A percentile compares a stretch with the other conserved stretches of the same genome.
Evolutionary conservation across 2,113 vertebrate species (phyloP).

Genomic region (Lates calcarifer): DNA sequence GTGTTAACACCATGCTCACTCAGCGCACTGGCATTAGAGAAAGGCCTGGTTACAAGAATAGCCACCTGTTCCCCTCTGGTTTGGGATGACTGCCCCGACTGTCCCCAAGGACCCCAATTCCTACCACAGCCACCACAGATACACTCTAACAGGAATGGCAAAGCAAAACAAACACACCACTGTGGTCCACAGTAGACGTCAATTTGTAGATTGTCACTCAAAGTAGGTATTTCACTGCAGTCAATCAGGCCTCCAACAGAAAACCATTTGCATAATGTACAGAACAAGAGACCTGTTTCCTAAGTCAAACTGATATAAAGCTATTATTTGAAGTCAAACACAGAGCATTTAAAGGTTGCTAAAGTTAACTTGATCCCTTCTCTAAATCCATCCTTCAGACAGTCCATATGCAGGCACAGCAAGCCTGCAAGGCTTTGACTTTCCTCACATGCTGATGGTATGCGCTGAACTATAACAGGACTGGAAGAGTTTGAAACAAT

Average conservation of each 20-base stretch:
- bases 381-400: not conserved
- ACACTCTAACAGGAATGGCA: constrained; percentile 35
- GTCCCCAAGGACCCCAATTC: constrained; percentile 43
- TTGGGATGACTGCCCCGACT: constrained; percentile 46
- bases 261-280: constrained; percentile 1
- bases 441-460: not conserved
- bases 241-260: not conserved
- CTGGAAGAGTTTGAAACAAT: not conserved
- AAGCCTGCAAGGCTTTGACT: not conserved
- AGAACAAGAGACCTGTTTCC: not conserved
- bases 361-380: not conserved
- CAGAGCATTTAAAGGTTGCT: not conserved
- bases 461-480: not conserved
- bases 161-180: constrained; percentile 49
- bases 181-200: not conserved
- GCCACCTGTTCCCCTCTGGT: constrained; percentile 78
- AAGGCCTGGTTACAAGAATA: constrained; percentile 67
- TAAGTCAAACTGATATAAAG: not conserved
- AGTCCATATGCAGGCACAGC: not conserved
- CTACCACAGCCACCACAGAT: constrained; percentile 28
- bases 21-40: constrained; percentile 55
- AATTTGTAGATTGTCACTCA: constrained; percentile 25
- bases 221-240: not conserved
- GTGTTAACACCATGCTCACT: constrained; percentile 79
- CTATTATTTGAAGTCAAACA: constrained; percentile 1